A percentile compares a stretch with the other conserved stretches of the same genome.
Evolutionary conservation across 2,888 invertebrate species (phyloP).

Genomic region (Tetanocera ferruginea): DNA sequence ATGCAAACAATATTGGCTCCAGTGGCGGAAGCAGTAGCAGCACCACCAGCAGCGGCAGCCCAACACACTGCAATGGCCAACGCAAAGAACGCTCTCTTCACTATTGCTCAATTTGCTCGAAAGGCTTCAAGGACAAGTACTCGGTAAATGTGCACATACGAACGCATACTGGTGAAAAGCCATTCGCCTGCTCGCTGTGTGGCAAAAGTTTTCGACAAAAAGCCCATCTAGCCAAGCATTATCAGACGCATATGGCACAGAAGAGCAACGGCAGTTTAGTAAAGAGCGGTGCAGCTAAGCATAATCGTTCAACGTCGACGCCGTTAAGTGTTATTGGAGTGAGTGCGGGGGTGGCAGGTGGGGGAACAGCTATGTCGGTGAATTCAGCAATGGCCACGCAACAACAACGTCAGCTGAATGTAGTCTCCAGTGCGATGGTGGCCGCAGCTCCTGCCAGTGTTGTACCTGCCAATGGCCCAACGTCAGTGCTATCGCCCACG

Average conservation of each 20-base stretch:
- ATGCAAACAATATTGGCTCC: conserved; percentile 55
- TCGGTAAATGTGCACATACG: conserved; percentile 97
- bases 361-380: conserved; percentile 12
- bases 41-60: conserved; percentile 60
- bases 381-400: conserved; percentile 37
- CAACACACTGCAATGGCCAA: conserved; percentile 72
- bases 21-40: conserved; percentile 61
- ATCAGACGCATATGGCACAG: conserved; percentile 92
- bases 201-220: conserved; percentile 94
- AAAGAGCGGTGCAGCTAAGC: conserved; percentile 69
- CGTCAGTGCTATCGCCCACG: conserved; percentile 63
- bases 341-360: conserved; percentile 35
- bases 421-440: conserved; percentile 49
- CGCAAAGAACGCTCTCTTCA: conserved; percentile 90
- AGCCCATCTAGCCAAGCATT: conserved; percentile 92
- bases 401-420: conserved; percentile 58
- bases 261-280: conserved; percentile 78
- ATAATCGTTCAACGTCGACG: conserved; percentile 70
- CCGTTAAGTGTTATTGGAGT: conserved; percentile 63
- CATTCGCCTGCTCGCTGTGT: conserved; percentile 94
- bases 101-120: conserved; percentile 93
- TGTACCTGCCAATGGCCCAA: conserved; percentile 53
- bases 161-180: conserved; percentile 98
- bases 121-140: conserved; percentile 96
- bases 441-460: conserved; percentile 34